These are phyloP conservation scores for Cryptotis parvus DNA, from an alignment of 2,113 vertebrate genomes.

Conservation along the genomic window DNA sequence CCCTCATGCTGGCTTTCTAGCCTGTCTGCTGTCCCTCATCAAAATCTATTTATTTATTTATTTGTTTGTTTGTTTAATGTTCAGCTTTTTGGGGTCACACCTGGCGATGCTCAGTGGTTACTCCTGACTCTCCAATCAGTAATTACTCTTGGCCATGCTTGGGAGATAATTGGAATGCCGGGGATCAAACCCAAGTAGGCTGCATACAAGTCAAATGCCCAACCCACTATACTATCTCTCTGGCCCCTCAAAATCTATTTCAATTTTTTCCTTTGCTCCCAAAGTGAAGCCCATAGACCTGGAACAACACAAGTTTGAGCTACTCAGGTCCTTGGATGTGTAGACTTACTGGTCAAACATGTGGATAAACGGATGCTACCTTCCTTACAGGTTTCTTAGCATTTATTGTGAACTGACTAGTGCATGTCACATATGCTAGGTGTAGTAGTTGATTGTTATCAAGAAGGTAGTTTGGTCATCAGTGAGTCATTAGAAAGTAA, in stretches of 20 bases:
- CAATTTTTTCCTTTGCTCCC: background rate
- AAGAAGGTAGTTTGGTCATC: background rate
- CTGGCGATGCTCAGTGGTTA: no score
- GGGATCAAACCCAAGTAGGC: no score
- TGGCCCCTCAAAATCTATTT: background rate
- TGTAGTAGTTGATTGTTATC: background rate
- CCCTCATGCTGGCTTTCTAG: background rate
- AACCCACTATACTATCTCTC: no score
- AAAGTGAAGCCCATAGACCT: background rate
- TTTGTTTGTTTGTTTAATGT: no score
- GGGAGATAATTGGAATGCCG: no score
- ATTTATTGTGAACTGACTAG: background rate
- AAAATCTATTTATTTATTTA: background rate
- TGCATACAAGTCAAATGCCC: no score
- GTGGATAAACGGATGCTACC: no score
- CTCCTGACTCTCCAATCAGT: no score
- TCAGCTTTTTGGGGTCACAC: no score
- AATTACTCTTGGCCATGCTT: no score
- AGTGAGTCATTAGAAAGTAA: background rate
- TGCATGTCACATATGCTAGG: background rate
- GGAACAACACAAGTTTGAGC: background rate
- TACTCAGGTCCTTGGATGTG: background rate
- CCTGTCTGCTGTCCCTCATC: background rate
- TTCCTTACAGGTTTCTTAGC: background rate
- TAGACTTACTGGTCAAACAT: background rate